A percentile compares a stretch with the other conserved stretches of the same genome.
Evolutionary conservation across 2,888 invertebrate genomes (phyloP).

Genomic region (Lingula anatina): DNA sequence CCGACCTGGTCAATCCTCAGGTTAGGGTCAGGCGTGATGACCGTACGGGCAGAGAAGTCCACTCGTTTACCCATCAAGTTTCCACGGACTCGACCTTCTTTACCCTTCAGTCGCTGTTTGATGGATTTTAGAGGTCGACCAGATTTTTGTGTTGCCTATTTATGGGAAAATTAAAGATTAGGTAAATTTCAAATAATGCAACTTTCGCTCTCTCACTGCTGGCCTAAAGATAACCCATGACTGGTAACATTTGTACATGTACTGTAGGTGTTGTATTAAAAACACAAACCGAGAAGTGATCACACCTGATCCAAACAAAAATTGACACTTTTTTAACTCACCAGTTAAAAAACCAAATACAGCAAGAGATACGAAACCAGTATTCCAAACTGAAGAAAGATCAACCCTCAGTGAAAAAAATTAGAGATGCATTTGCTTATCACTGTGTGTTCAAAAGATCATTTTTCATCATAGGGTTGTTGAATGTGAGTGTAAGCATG

Average conservation of each 20-base stretch:
- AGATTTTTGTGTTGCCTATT: slow-evolving; percentile 93
- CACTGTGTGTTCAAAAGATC: no score
- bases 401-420: slow-evolving; percentile 2
- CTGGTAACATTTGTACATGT: no score
- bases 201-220: no score
- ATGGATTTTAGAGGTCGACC: slow-evolving; percentile 97
- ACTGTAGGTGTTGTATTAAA: no score
- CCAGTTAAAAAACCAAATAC: not conserved
- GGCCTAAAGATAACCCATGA: no score
- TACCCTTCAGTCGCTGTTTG: slow-evolving; percentile 91
- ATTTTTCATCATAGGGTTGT: no score
- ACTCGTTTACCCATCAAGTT: slow-evolving; percentile 99
- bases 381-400: not conserved
- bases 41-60: slow-evolving; percentile 98
- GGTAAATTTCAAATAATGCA: slow-evolving; percentile 27
- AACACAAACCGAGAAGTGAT: not conserved
- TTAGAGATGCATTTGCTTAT: no score
- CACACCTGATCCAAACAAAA: not conserved
- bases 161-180: no score
- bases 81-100: slow-evolving; percentile 97
- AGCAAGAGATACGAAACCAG: not conserved
- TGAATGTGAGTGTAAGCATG: no score
- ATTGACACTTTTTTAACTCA: not conserved
- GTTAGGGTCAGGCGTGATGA: slow-evolving; percentile 61
- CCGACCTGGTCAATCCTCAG: slow-evolving; percentile 93